phyloP scores from a whole-genome alignment of 2,888 invertebrate species.

The Epistrophe eligans region DNA sequence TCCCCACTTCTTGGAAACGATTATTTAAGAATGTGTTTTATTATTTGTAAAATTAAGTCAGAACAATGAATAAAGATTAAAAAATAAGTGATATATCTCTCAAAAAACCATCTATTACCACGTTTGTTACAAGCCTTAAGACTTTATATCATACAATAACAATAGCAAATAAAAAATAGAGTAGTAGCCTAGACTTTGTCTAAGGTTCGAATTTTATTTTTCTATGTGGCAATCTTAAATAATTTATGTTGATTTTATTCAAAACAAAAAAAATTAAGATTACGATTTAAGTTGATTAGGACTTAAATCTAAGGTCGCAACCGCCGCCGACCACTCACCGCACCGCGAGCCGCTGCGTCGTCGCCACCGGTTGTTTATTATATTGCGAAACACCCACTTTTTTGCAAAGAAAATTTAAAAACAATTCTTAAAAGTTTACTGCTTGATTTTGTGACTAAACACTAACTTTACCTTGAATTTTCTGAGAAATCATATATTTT shows the following conservation, averaged over 20 bases:
- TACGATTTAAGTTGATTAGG: conserved; percentile 1
- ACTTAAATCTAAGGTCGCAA: conserved; percentile 19
- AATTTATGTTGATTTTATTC: conserved; percentile 47
- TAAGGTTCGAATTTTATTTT: neutral
- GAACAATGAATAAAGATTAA: neutral
- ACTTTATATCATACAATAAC: neutral
- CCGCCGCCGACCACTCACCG: neutral
- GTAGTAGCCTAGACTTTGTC: neutral
- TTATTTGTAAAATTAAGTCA: neutral
- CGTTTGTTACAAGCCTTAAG: neutral
- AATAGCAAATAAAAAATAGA: too few relatives aligned
- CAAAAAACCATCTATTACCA: neutral
- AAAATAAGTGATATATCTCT: neutral
- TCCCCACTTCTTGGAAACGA: neutral
- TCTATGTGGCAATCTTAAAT: neutral
- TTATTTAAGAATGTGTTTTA: neutral
- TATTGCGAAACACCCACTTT: conserved; percentile 25
- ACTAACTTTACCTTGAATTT: conserved; percentile 23
- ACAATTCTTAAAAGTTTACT: conserved; percentile 4
- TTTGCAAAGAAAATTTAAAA: neutral
- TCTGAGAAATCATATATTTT: conserved; percentile 39
- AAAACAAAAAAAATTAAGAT: conserved; percentile 4
- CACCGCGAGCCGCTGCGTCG: too few relatives aligned
- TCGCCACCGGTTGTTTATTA: too few relatives aligned
- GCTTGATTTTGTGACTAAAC: conserved; percentile 29